Conservation (phyloP, 2,888 invertebrate genomes). For the Siphonodentalium dalli region DNA sequence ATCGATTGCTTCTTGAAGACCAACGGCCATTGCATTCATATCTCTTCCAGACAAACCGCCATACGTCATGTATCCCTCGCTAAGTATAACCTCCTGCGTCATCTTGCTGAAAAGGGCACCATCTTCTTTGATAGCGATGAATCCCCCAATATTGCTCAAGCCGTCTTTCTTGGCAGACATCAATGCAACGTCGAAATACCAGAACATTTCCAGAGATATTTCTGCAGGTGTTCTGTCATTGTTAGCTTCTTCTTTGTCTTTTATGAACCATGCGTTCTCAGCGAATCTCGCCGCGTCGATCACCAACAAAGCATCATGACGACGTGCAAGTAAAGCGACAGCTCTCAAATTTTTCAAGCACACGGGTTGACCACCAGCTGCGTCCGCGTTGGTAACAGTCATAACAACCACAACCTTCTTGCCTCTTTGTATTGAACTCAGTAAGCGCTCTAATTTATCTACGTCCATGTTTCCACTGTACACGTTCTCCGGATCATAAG, state of each 20-base stretch:
- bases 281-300: slow-evolving; percentile 20
- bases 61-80: neutral
- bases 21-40: neutral
- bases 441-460: slow-evolving; percentile 1
- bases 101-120: neutral
- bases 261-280: slow-evolving; percentile 23
- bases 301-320: slow-evolving; percentile 6
- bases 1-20: neutral
- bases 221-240: neutral
- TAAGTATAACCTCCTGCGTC: neutral
- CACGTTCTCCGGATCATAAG: too few species aligned
- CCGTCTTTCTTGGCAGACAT: slow-evolving; percentile 25
- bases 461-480: slow-evolving; percentile 15
- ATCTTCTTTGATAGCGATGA: neutral
- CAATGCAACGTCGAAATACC: slow-evolving; percentile 12
- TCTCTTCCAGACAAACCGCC: neutral
- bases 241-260: slow-evolving; percentile 8
- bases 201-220: slow-evolving; percentile 21
- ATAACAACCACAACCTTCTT: slow-evolving; percentile 5
- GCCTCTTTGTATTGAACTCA: neutral
- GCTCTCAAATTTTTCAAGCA: slow-evolving; percentile 16
- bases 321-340: slow-evolving; percentile 1
- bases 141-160: slow-evolving; percentile 8
- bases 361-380: slow-evolving; percentile 13
- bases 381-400: slow-evolving; percentile 17